Percentiles rank a stretch among this genome's conserved stretches.
Evolutionary conservation across 2,797 vertebrate genomes (phyloP).

Genomic region (Sibirionetta formosa): DNA sequence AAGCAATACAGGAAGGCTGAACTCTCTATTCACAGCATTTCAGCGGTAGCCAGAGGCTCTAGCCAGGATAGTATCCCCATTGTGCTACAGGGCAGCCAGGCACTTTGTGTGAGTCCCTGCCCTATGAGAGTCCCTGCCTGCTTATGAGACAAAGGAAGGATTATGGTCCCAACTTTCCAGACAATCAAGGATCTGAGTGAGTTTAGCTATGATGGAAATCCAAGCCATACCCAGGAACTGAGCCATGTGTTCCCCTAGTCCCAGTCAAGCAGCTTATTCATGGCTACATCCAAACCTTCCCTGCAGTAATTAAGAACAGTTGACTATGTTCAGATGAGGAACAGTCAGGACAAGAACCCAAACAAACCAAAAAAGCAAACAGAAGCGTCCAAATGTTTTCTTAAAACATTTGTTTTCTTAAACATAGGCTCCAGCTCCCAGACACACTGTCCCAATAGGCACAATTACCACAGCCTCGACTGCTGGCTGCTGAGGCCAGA

Average conservation of each 20-base stretch:
- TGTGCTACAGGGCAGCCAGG: background rate
- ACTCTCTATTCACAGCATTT: background rate
- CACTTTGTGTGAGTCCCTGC: background rate
- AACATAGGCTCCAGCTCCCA: background rate
- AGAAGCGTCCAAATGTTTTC: background rate
- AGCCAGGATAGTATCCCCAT: background rate
- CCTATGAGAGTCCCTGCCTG: background rate
- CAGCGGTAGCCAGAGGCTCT: background rate
- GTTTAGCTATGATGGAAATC: conserved; percentile 15
- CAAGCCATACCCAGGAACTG: background rate
- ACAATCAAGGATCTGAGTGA: background rate
- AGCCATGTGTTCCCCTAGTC: background rate
- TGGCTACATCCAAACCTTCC: background rate
- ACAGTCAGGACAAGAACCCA: background rate
- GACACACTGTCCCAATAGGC: background rate
- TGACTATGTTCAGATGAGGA: background rate
- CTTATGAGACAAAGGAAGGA: background rate
- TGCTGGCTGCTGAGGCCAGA: background rate
- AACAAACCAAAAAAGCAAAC: conserved; percentile 42
- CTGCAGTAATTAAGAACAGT: conserved; percentile 19
- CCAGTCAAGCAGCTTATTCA: conserved; percentile 17
- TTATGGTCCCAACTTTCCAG: background rate
- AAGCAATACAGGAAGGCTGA: background rate
- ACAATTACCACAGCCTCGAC: background rate
- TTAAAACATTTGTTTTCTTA: background rate